phyloP scores from a whole-genome alignment of 2,113 vertebrate genomes.

The Ondatra zibethicus region DNA sequence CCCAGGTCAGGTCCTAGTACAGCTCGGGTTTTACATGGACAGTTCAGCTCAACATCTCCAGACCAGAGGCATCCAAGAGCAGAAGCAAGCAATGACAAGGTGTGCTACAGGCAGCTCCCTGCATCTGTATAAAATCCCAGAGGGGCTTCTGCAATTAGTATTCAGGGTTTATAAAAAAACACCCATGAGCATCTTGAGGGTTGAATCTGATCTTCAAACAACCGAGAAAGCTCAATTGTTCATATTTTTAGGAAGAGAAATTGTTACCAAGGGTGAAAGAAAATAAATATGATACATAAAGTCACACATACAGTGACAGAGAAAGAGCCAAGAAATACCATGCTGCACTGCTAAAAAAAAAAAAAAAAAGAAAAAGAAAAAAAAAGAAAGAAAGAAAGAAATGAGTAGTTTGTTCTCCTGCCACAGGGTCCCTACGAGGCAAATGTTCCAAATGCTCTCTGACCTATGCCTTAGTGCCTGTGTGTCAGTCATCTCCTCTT shows the following conservation, averaged over 20 bases:
- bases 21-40: neutral
- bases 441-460: neutral
- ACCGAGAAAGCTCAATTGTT: neutral
- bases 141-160: neutral
- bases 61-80: neutral
- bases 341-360: neutral
- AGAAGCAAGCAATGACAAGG: neutral
- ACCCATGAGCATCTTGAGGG: neutral
- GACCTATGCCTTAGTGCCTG: neutral
- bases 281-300: accelerated
- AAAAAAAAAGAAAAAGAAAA: too few relatives aligned
- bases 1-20: neutral
- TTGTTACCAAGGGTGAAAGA: neutral
- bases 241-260: neutral
- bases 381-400: too few relatives aligned
- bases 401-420: accelerated
- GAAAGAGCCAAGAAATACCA: neutral
- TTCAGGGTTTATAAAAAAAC: neutral
- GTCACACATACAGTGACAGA: neutral
- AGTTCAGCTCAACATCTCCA: neutral
- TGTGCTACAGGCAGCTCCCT: neutral
- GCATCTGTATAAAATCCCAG: neutral
- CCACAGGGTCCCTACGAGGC: accelerated
- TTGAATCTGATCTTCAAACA: neutral
- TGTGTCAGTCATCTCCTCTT: neutral